Evolutionary conservation across 2,888 invertebrate species (phyloP).

Genomic region (Neoascia interrupta): DNA sequence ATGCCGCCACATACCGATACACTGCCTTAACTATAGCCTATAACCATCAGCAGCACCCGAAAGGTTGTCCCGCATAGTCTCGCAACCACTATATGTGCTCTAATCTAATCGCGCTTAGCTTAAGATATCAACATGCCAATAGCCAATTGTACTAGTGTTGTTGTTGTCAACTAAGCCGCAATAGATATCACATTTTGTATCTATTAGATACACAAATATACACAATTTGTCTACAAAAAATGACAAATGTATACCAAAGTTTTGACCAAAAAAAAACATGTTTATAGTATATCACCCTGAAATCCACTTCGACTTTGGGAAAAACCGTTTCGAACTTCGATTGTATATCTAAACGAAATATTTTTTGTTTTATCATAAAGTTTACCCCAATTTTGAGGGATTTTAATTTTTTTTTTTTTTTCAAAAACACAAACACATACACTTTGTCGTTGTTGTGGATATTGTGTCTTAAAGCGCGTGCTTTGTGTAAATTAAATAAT

Average conservation of each 20-base stretch:
- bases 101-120: slow-evolving; percentile 52
- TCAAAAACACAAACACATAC: neutral
- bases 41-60: no score
- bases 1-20: neutral
- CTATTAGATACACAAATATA: slow-evolving; percentile 51
- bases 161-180: slow-evolving; percentile 39
- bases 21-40: neutral
- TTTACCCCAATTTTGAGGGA: neutral
- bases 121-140: slow-evolving; percentile 59
- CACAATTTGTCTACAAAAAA: slow-evolving; percentile 28
- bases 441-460: no score
- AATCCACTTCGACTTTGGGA: slow-evolving; percentile 14
- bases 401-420: neutral
- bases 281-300: neutral
- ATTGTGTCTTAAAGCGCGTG: slow-evolving; percentile 40
- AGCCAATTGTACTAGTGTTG: slow-evolving; percentile 45
- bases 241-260: slow-evolving; percentile 31
- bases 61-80: neutral
- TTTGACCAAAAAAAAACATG: slow-evolving; percentile 21
- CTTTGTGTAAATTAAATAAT: slow-evolving; percentile 57
- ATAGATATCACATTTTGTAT: slow-evolving; percentile 50
- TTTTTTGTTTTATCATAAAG: slow-evolving; percentile 24
- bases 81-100: neutral
- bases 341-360: neutral
- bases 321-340: slow-evolving; percentile 16